phyloP scores from a whole-genome alignment of 2,797 vertebrate species.

The Typhlichthys eigenmanni region DNA sequence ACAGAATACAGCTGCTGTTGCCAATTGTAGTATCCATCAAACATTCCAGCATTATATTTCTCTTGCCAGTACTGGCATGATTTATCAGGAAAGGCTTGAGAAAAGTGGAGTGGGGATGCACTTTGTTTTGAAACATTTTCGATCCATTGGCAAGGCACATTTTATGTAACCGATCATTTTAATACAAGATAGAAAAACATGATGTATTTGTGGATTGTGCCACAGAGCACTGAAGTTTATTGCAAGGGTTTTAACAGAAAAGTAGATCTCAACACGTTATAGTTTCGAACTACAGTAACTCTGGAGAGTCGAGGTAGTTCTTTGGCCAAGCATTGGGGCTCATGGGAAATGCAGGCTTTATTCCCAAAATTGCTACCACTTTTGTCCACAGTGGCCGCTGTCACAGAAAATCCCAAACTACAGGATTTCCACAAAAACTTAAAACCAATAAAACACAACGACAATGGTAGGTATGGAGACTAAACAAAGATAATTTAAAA shows the following conservation, averaged over 20 bases:
- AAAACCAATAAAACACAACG: neutral
- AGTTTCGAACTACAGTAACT: no score
- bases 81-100: slow-evolving; percentile 1
- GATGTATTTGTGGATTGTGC: neutral
- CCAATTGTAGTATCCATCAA: slow-evolving; percentile 3
- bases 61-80: slow-evolving; percentile 3
- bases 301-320: no score
- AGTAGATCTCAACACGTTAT: no score
- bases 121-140: slow-evolving; percentile 3
- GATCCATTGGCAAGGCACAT: slow-evolving; percentile 55
- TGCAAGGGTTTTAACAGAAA: no score
- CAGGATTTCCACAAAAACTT: slow-evolving; percentile 36
- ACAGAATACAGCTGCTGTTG: neutral
- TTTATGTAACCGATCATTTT: neutral
- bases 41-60: neutral
- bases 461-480: slow-evolving; percentile 24
- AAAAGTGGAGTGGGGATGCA: neutral
- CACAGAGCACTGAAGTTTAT: neutral
- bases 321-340: no score
- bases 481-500: slow-evolving; percentile 8
- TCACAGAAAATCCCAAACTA: neutral
- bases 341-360: no score
- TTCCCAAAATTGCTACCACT: no score
- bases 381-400: no score
- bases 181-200: neutral